Evolutionary conservation across 2,797 vertebrate species (phyloP).

Genomic region (Pantherophis alleghaniensis): DNA sequence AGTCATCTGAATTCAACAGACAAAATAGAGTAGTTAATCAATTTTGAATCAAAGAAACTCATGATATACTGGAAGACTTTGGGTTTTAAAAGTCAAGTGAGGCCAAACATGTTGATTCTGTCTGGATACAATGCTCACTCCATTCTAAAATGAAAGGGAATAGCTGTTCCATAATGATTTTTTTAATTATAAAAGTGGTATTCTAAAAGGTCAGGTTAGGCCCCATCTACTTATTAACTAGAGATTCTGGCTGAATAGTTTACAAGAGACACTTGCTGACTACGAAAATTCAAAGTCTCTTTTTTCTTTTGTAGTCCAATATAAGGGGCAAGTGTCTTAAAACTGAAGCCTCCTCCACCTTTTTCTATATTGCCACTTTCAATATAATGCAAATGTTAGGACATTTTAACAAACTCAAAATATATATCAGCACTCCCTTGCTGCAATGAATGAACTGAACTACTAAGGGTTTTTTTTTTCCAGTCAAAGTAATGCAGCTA

Average conservation of each 20-base stretch:
- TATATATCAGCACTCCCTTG: not conserved
- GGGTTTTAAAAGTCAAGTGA: not conserved
- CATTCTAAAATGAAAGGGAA: not conserved
- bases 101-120: not conserved
- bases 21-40: conserved; percentile 11
- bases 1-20: conserved; percentile 2
- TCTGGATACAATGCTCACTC: not conserved
- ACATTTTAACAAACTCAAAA: not conserved
- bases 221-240: not conserved
- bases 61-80: not conserved
- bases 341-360: not conserved
- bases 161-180: not conserved
- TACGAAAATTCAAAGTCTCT: not conserved
- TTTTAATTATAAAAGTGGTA: not conserved
- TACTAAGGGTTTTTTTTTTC: not conserved
- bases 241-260: not conserved
- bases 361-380: not conserved
- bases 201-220: not conserved
- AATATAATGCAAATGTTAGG: not conserved
- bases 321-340: not conserved
- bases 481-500: not conserved
- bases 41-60: conserved; percentile 15
- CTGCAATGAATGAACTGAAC: not conserved
- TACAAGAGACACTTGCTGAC: not conserved
- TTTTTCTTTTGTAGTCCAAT: not conserved